phyloP scores from a whole-genome alignment of 2,113 vertebrate genomes.

The Pollachius pollachius region DNA sequence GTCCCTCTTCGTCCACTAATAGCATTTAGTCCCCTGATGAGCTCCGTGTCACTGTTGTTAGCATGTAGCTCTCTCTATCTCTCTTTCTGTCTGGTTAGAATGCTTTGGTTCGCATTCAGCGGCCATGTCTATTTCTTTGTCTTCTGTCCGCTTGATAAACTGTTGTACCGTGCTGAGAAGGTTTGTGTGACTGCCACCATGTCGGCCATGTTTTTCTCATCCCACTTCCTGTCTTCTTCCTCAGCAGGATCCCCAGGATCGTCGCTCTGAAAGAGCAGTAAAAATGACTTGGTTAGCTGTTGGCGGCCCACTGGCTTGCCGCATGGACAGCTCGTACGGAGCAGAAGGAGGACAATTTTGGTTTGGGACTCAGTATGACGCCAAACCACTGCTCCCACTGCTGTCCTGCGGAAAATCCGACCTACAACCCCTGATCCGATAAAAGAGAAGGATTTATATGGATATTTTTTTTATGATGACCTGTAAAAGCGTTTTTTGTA shows the following conservation, averaged over 20 bases:
- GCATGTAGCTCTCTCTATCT: background rate
- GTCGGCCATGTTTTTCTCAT: background rate
- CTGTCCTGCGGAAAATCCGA: slow-evolving; percentile 39
- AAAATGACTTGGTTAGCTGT: slow-evolving; percentile 49
- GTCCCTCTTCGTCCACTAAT: background rate
- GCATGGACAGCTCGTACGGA: slow-evolving; percentile 41
- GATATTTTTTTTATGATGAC: slow-evolving; percentile 43
- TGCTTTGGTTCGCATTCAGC: no score
- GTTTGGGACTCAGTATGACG: slow-evolving; percentile 26
- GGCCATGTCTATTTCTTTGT: no score
- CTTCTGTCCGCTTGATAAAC: no score
- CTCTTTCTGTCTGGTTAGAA: no score
- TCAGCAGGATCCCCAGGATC: slow-evolving; percentile 41
- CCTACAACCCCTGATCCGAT: slow-evolving; percentile 5
- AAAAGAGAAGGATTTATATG: slow-evolving; percentile 51
- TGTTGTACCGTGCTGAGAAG: no score
- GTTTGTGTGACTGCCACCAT: background rate
- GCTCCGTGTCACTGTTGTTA: background rate
- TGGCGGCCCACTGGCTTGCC: slow-evolving; percentile 29
- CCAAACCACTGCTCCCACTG: slow-evolving; percentile 23
- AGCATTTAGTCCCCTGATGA: background rate
- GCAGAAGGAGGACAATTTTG: slow-evolving; percentile 46
- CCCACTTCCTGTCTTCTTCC: background rate
- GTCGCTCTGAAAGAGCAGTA: slow-evolving; percentile 40
- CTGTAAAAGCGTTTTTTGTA: slow-evolving; percentile 50